phyloP scores from a whole-genome alignment of 2,113 vertebrate species.

The Cinclus cinclus region DNA sequence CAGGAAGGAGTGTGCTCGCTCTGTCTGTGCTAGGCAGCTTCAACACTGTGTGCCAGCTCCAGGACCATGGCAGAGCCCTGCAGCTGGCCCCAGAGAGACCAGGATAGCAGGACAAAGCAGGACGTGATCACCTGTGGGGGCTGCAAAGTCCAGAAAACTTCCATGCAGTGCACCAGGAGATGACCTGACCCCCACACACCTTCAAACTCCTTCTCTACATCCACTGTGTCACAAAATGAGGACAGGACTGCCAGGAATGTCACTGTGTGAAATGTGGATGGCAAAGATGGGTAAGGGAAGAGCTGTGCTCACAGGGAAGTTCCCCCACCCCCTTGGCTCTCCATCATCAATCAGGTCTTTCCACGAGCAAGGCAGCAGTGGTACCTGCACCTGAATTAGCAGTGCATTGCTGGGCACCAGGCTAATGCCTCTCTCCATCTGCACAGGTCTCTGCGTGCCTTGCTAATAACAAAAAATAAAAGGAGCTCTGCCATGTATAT shows the following conservation, averaged over 20 bases:
- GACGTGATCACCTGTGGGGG: background rate
- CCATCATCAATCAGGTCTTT: background rate
- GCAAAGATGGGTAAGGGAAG: background rate
- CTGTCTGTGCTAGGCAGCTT: background rate
- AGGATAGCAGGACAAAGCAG: background rate
- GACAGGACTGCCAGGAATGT: background rate
- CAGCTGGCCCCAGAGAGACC: background rate
- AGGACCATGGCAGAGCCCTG: background rate
- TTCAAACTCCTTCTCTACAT: background rate
- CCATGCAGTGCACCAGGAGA: background rate
- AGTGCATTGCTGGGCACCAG: background rate
- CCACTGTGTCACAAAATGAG: background rate
- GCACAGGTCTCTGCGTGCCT: background rate
- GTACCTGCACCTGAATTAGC: background rate
- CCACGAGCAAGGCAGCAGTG: background rate
- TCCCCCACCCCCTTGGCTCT: background rate
- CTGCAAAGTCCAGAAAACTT: background rate
- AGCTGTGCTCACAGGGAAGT: background rate
- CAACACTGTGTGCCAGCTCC: background rate
- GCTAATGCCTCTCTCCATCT: background rate
- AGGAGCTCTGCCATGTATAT: background rate
- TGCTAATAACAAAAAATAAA: conserved; percentile 43
- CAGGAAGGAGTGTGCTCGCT: background rate
- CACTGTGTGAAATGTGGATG: background rate
- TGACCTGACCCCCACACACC: background rate